phyloP scores from a whole-genome alignment of 2,797 vertebrate genomes.

The Gymnodraco acuticeps region DNA sequence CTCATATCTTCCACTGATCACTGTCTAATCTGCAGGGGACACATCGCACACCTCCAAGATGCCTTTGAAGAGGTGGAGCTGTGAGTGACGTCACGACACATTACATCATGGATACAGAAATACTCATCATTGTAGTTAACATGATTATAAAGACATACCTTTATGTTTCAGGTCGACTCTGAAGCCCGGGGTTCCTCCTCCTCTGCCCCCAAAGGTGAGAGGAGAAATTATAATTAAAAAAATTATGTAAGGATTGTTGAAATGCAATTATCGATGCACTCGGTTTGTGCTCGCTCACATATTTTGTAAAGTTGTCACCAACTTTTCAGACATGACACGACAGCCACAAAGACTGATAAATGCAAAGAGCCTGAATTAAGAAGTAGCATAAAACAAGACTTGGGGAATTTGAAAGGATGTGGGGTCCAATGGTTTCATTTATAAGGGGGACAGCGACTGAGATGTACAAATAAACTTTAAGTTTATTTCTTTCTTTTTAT shows the following conservation, averaged over 20 bases:
- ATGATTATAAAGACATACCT: slow-evolving; percentile 16
- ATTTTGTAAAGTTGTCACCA: too few species aligned
- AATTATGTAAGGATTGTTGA: not conserved
- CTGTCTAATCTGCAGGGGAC: slow-evolving; percentile 75
- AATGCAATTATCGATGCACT: too few species aligned
- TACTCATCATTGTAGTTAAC: not conserved
- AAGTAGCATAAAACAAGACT: too few species aligned
- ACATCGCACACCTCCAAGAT: slow-evolving; percentile 83
- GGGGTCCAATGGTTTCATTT: too few species aligned
- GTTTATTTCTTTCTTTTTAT: too few species aligned
- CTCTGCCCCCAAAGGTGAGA: slow-evolving; percentile 95
- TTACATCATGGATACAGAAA: not conserved
- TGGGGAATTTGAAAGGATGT: too few species aligned
- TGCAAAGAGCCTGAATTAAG: too few species aligned
- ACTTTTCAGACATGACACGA: too few species aligned
- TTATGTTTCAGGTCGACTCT: slow-evolving; percentile 89
- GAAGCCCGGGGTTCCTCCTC: slow-evolving; percentile 90
- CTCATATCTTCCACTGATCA: slow-evolving; percentile 32
- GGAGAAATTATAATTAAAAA: not conserved
- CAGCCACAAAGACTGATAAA: too few species aligned
- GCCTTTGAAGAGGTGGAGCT: slow-evolving; percentile 83
- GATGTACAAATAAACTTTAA: too few species aligned
- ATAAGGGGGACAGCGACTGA: too few species aligned
- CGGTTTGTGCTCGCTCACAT: too few species aligned
- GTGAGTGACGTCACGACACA: slow-evolving; percentile 71